These are phyloP conservation scores for Podabrus alpinus DNA, from an alignment of 2,888 invertebrate genomes.

Conservation along the genomic window DNA sequence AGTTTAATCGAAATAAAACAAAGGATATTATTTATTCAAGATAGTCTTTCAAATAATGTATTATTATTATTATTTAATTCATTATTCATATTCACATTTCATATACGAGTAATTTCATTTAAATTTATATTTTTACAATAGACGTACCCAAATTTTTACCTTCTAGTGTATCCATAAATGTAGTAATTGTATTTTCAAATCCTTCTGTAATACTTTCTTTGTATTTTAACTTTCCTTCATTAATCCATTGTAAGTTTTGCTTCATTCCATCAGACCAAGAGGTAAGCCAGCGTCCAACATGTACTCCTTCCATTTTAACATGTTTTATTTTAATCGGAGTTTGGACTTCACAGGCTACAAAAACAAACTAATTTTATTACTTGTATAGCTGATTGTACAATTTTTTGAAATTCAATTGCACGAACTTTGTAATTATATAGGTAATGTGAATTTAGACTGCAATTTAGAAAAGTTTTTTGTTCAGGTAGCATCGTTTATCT, in stretches of 20 bases:
- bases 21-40: too few relatives aligned
- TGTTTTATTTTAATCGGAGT: slow-evolving; percentile 19
- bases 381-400: background rate
- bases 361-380: background rate
- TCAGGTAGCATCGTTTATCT: too few relatives aligned
- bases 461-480: too few relatives aligned
- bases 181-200: slow-evolving; percentile 74
- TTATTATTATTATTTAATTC: too few relatives aligned
- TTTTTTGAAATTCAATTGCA: background rate
- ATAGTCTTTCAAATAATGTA: too few relatives aligned
- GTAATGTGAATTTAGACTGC: too few relatives aligned
- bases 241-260: slow-evolving; percentile 65
- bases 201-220: slow-evolving; percentile 65
- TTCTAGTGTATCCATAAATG: slow-evolving; percentile 63
- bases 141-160: slow-evolving; percentile 76
- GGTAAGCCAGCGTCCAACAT: slow-evolving; percentile 59
- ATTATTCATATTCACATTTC: too few relatives aligned
- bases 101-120: too few relatives aligned
- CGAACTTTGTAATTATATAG: too few relatives aligned
- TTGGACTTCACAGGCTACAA: slow-evolving; percentile 14
- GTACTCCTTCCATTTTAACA: slow-evolving; percentile 64
- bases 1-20: too few relatives aligned
- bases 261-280: slow-evolving; percentile 65
- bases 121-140: slow-evolving; percentile 61
- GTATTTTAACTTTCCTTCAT: slow-evolving; percentile 69